Conservation (phyloP, 2,797 vertebrate genomes). For the Parambassis ranga region DNA sequence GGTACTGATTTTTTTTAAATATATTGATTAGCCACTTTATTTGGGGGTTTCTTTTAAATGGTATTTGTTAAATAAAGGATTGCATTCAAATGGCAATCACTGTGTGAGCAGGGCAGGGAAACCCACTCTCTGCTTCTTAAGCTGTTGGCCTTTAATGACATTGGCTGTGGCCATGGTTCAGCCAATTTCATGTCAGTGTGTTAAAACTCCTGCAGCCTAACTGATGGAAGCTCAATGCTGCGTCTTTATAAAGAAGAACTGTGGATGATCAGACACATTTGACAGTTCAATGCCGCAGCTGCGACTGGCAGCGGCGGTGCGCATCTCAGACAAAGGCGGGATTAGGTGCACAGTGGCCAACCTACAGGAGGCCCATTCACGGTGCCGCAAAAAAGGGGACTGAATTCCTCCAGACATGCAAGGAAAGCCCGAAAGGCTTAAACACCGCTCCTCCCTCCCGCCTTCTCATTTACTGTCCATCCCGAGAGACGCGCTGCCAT, state of each 20-base stretch:
- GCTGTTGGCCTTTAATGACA: conserved; percentile 10
- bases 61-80: background rate
- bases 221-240: background rate
- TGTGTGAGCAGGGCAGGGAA: background rate
- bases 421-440: background rate
- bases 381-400: conserved; percentile 15
- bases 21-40: background rate
- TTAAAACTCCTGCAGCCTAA: background rate
- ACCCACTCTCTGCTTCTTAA: background rate
- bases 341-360: conserved; percentile 48
- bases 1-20: background rate
- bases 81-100: background rate
- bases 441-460: background rate
- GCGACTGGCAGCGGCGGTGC: conserved; percentile 28
- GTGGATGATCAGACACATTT: conserved; percentile 7
- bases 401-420: conserved; percentile 52
- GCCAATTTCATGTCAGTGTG: background rate
- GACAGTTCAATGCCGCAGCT: conserved; percentile 35
- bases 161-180: background rate
- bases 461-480: background rate
- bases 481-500: background rate
- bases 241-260: background rate
- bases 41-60: background rate
- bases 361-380: conserved; percentile 40
- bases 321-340: conserved; percentile 56